phyloP scores from a whole-genome alignment of 2,113 vertebrate genomes.

The Nesogale talazaci region DNA sequence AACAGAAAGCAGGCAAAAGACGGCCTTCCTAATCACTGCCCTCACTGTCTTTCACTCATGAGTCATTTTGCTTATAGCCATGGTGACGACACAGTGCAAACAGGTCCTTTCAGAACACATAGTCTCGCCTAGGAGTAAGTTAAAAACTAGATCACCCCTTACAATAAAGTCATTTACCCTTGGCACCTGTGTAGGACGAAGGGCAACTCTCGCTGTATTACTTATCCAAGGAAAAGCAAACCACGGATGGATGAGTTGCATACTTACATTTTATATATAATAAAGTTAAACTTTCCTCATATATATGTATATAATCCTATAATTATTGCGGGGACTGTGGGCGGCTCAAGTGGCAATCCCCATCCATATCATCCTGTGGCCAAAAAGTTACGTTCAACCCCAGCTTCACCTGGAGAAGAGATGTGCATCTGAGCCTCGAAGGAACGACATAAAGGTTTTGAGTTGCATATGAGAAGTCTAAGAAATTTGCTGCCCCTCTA shows the following conservation, averaged over 20 bases:
- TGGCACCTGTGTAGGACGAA: background rate
- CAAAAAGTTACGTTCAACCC: background rate
- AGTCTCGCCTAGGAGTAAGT: constrained; percentile 2
- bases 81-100: background rate
- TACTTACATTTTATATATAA: background rate
- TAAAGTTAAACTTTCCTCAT: background rate
- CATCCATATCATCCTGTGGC: background rate
- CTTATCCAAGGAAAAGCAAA: background rate
- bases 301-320: too few relatives aligned
- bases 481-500: constrained; percentile 8
- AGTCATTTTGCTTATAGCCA: constrained; percentile 45
- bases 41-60: background rate
- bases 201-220: background rate
- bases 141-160: background rate
- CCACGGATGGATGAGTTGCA: background rate
- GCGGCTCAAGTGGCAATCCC: background rate
- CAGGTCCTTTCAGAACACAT: constrained; percentile 27
- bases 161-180: background rate
- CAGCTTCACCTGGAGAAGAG: background rate
- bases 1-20: background rate
- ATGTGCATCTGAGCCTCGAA: constrained; percentile 11
- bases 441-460: constrained; percentile 14
- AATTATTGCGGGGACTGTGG: background rate
- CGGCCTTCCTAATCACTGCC: background rate
- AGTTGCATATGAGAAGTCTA: background rate